Conservation (phyloP, 2,113 vertebrate genomes). For the Syngnathoides biaculeatus region DNA sequence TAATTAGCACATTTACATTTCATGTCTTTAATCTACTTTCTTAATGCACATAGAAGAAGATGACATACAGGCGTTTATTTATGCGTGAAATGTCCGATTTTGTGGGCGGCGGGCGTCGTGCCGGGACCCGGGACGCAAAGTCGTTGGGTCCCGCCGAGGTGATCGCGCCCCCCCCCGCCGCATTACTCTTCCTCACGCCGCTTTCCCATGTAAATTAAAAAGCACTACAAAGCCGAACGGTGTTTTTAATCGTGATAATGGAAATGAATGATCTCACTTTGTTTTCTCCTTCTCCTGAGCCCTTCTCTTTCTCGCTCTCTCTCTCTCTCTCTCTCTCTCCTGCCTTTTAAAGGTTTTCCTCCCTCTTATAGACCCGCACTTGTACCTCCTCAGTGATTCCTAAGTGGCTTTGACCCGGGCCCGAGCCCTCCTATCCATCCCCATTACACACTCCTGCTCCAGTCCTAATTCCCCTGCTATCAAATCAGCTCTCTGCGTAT, state of each 20-base stretch:
- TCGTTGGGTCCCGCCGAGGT: slow-evolving; percentile 41
- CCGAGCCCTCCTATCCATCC: slow-evolving; percentile 78
- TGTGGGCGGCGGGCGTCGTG: slow-evolving; percentile 38
- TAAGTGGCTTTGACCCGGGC: slow-evolving; percentile 71
- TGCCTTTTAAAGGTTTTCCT: slow-evolving; percentile 56
- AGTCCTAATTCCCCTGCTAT: slow-evolving; percentile 74
- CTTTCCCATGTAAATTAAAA: slow-evolving; percentile 63
- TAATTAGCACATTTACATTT: slow-evolving; percentile 61
- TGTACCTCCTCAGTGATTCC: slow-evolving; percentile 75
- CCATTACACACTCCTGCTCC: slow-evolving; percentile 73
- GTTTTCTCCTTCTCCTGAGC: slow-evolving; percentile 19
- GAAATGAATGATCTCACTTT: slow-evolving; percentile 67
- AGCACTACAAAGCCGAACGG: slow-evolving; percentile 44
- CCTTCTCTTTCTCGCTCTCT: background rate
- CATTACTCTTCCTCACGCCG: slow-evolving; percentile 64
- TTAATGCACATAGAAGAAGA: slow-evolving; percentile 43
- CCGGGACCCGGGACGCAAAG: slow-evolving; percentile 44
- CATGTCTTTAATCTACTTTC: slow-evolving; percentile 51
- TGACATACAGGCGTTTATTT: slow-evolving; percentile 57
- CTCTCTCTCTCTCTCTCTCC: background rate
- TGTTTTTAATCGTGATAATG: slow-evolving; percentile 73
- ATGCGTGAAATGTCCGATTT: slow-evolving; percentile 62
- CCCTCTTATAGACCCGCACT: slow-evolving; percentile 55
- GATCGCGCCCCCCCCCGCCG: slow-evolving; percentile 40
- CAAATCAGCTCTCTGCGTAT: slow-evolving; percentile 73